Evolutionary conservation across 2,797 vertebrate species (phyloP), one percentile per base, ranked within the genome.

Genomic region (Sebastes reedi): DNA sequence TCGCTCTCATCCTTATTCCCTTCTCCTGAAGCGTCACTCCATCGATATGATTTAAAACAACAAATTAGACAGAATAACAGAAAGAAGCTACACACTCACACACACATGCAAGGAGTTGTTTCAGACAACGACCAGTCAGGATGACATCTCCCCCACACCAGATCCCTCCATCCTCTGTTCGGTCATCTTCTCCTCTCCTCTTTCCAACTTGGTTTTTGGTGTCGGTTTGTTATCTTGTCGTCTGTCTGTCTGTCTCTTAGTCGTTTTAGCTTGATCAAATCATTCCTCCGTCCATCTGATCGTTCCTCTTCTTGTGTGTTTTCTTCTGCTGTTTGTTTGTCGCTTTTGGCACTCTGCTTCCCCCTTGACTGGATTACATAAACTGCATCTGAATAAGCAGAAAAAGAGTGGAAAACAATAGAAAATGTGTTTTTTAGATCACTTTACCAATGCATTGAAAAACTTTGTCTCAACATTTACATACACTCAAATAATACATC

Each of bases 311-410:
- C 87, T 55, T 20, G 72, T 83, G 83, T 84, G 74, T 89, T 88
- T 90, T 85, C 85, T 84, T 87, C 75, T 85, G 75, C 77, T 75
- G 84, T 83, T 82, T 77, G 65, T 89, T 86, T 83, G 81, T 94
- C 36, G 80, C 90, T 92, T 94, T 94, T 92, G 94, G 95, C 94
- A 91, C 93, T 86, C 91, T 85, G 90, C 91, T 90, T 81, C 81
- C 83, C 69, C 85, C 67, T 66, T 42, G 82, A 86, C 88, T 90
- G 87, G 77, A 89, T 95, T 95, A 96, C 96, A 96, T 96, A 72
- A 96, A 96, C 95, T 96, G 96, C 95, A 96, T 96, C 96, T 96
- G 89, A 34, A 83, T 0, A 34, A 10, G 72, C 6, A 67, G 10
- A 66, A 67, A 70, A 67, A n/a, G 5, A 75, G 11, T 8, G 50